phyloP scores from a whole-genome alignment of 2,797 vertebrate species.

The Kryptolebias ocellatus region DNA sequence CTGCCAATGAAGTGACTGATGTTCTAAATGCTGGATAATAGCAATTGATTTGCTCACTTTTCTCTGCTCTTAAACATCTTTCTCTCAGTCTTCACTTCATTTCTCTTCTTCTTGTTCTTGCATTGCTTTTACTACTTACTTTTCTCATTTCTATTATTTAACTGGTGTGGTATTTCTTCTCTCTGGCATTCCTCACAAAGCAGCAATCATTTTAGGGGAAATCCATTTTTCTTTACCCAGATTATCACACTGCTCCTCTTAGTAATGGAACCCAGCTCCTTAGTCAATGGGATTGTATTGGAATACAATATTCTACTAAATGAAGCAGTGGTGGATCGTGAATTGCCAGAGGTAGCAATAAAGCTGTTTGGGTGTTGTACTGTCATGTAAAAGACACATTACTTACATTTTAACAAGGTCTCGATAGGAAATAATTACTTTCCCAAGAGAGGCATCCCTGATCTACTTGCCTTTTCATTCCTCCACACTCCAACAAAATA shows the following conservation, averaged over 20 bases:
- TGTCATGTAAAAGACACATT: slow-evolving; percentile 49
- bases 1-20: slow-evolving; percentile 62
- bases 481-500: slow-evolving; percentile 7
- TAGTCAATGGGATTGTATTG: slow-evolving; percentile 61
- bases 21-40: slow-evolving; percentile 48
- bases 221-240: slow-evolving; percentile 67
- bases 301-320: slow-evolving; percentile 62
- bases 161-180: background rate
- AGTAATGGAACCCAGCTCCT: slow-evolving; percentile 56
- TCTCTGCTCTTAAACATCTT: slow-evolving; percentile 14
- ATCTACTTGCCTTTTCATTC: slow-evolving; percentile 2
- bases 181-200: slow-evolving; percentile 6
- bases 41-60: slow-evolving; percentile 36
- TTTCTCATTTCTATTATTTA: slow-evolving; percentile 9
- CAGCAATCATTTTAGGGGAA: slow-evolving; percentile 52
- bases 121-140: background rate
- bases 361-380: slow-evolving; percentile 46
- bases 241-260: slow-evolving; percentile 64
- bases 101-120: background rate
- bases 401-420: slow-evolving; percentile 39
- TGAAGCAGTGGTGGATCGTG: slow-evolving; percentile 38
- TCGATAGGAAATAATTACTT: slow-evolving; percentile 39
- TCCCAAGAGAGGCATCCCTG: slow-evolving; percentile 7
- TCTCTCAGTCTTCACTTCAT: slow-evolving; percentile 8
- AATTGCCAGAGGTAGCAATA: slow-evolving; percentile 45